A percentile compares a stretch with the other conserved stretches of the same genome.
Conservation (phyloP, 2,888 invertebrate species). For the Ischnura elegans region DNA sequence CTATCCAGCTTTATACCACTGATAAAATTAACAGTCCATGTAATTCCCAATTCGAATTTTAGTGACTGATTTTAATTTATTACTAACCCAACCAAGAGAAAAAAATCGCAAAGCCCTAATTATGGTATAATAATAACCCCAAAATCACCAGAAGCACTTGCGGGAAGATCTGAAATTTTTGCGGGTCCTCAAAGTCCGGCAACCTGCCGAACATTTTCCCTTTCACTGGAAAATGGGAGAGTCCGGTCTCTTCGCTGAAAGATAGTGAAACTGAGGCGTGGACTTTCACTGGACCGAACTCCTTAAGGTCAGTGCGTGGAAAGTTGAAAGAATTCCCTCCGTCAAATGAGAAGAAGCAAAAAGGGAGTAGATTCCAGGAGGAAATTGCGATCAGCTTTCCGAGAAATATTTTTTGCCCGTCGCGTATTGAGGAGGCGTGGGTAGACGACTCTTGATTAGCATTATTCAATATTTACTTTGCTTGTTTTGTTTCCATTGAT, state of each 20-base stretch:
- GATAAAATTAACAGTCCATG: too few species aligned
- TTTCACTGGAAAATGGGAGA: neutral
- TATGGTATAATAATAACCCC: too few species aligned
- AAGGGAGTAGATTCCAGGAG: neutral
- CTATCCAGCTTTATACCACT: too few species aligned
- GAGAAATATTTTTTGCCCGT: neutral
- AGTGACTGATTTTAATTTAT: too few species aligned
- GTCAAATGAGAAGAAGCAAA: neutral
- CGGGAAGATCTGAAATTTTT: neutral
- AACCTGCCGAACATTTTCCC: constrained; percentile 33
- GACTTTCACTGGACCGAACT: constrained; percentile 44
- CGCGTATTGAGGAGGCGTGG: neutral
- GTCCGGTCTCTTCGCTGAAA: neutral
- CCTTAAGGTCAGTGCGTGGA: neutral
- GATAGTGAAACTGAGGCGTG: constrained; percentile 20
- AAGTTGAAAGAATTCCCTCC: constrained; percentile 20
- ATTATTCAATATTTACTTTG: too few species aligned
- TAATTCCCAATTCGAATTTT: too few species aligned
- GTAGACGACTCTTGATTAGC: too few species aligned
- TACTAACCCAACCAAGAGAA: too few species aligned
- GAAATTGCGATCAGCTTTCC: neutral
- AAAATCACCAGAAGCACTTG: neutral
- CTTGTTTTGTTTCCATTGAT: too few species aligned
- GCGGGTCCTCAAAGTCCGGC: constrained; percentile 23
- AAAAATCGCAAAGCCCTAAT: too few species aligned